A percentile compares a stretch with the other conserved stretches of the same genome.
Conservation (phyloP, 2,113 vertebrate genomes). For the Typhlomys cinereus region DNA sequence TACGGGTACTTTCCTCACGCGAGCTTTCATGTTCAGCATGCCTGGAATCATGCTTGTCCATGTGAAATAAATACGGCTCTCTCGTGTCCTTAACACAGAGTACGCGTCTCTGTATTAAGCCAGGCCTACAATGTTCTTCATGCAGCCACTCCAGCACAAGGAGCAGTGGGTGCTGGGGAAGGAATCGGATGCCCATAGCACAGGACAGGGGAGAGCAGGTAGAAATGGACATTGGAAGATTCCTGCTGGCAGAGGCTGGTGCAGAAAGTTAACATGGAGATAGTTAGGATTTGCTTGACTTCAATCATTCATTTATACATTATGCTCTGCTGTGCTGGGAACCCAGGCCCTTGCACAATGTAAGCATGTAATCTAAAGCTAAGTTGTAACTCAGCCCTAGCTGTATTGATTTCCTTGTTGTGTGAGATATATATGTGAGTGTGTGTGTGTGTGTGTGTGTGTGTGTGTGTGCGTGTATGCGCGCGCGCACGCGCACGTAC, state of each 20-base stretch:
- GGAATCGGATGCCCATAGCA: not conserved
- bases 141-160: not conserved
- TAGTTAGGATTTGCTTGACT: not conserved
- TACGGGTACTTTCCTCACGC: conserved; percentile 85
- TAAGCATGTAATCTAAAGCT: not conserved
- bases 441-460: too few relatives aligned
- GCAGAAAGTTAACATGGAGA: not conserved
- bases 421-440: not conserved
- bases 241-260: not conserved
- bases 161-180: fast-evolving
- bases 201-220: not conserved
- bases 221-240: too few relatives aligned
- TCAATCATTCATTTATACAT: not conserved
- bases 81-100: conserved; percentile 64
- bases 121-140: fast-evolving
- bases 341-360: not conserved
- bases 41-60: conserved; percentile 69
- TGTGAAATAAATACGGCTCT: conserved; percentile 83
- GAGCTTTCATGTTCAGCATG: conserved; percentile 81
- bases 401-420: not conserved
- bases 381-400: not conserved
- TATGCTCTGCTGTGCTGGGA: not conserved
- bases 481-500: too few relatives aligned
- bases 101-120: conserved; percentile 53
- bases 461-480: not conserved